Conservation (phyloP, 2,888 invertebrate genomes). For the Luperina testacea region DNA sequence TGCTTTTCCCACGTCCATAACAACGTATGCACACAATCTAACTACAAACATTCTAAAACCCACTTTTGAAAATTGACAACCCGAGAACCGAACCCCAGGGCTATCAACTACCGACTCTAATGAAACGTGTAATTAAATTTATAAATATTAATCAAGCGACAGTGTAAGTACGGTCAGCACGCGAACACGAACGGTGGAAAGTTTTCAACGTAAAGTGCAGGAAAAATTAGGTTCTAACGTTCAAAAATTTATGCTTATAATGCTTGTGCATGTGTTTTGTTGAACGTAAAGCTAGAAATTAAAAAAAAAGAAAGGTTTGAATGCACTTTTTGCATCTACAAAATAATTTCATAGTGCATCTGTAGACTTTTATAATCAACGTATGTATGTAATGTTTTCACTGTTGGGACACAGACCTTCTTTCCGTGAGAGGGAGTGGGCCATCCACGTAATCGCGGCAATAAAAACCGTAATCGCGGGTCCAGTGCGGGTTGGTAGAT, state of each 20-base stretch:
- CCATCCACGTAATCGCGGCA: no score
- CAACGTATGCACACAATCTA: neutral
- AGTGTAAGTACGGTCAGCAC: slow-evolving; percentile 70
- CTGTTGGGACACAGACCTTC: no score
- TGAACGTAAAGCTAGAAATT: neutral
- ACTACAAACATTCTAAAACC: slow-evolving; percentile 18
- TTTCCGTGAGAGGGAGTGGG: no score
- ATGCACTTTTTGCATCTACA: neutral
- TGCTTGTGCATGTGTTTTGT: slow-evolving; percentile 32
- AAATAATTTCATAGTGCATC: neutral
- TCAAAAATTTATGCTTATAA: slow-evolving; percentile 30
- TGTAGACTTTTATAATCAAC: neutral
- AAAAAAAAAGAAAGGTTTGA: slow-evolving; percentile 19
- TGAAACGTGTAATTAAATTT: slow-evolving; percentile 82
- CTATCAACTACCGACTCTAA: slow-evolving; percentile 61
- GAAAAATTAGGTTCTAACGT: slow-evolving; percentile 52
- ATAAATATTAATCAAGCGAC: slow-evolving; percentile 83
- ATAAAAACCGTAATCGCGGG: no score
- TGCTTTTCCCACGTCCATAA: neutral
- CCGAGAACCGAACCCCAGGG: slow-evolving; percentile 45
- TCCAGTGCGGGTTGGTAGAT: no score
- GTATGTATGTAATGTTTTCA: neutral
- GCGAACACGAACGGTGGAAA: slow-evolving; percentile 71
- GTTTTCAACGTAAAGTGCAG: slow-evolving; percentile 58
- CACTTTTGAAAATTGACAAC: slow-evolving; percentile 43